Evolutionary conservation across 2,797 vertebrate species (phyloP), one percentile per base, ranked within the genome.

Genomic region (Poecilia gillii): DNA sequence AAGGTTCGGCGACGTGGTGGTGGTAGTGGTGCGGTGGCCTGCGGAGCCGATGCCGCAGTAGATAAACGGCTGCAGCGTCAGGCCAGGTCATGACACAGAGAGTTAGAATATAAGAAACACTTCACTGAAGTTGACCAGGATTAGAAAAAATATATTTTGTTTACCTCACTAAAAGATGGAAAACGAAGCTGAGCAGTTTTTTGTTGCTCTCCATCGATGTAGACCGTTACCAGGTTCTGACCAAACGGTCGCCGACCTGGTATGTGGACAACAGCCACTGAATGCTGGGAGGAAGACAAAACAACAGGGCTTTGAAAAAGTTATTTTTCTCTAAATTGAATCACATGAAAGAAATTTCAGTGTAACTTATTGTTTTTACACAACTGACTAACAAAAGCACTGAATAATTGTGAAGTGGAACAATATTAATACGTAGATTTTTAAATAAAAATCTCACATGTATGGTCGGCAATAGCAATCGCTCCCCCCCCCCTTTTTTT

Each of bases 1-100:
- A 39, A 96, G 91, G 79, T 94, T 95, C 6, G 96, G 95, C 0
- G 96, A 95, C 85, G 96, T 96, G 75, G 94, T 94, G 78, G 97
- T 98, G 25, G 97, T 98, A 49, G 96, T 96, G 25, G 98, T 99
- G 47, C 98, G 97, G 91, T 99, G 96, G 64, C 98, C 98, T 0
- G 99, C 98, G 0, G 98, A 98, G 72, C 99, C 98, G 0, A 99
- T 99, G 90, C 98, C 99, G 95, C 98, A 99, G 85, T 98, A 99
- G 9, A 97, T 98, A 91, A 99, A 99, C 77, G 98, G 96, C 99
- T 99, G 73, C 28, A 74, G 76, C 59, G n/a, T 62, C 62, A 73
- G 43, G 64, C 3, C 57, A 16, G 28, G 33, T 39, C 25, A 36
- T 46, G 80, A 78, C 4, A 78, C n/a, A 73, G 55, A 43, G 85